Conservation (phyloP, 2,797 vertebrate species). For the Coregonus suidteri region DNA sequence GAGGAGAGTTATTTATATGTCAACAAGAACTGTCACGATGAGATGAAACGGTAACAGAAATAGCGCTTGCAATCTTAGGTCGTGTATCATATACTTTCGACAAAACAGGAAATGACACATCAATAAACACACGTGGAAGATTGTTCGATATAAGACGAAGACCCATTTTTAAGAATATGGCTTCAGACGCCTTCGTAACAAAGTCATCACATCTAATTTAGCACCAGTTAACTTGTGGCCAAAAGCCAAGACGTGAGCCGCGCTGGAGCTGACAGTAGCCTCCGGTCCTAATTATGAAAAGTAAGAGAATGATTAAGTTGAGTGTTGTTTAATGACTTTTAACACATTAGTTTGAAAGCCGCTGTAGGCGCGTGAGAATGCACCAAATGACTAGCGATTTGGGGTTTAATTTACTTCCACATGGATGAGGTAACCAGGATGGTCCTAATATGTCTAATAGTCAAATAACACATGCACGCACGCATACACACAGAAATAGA, state of each 20-base stretch:
- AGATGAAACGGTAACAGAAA: neutral
- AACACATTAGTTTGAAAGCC: conserved; percentile 49
- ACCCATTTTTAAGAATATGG: conserved; percentile 23
- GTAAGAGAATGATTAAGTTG: conserved; percentile 57
- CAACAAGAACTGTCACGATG: neutral
- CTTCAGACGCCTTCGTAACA: conserved; percentile 47
- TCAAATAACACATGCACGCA: conserved; percentile 6
- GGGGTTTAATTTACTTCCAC: conserved; percentile 31
- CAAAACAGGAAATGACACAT: conserved; percentile 1
- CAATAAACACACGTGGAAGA: conserved; percentile 36
- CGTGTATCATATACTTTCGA: neutral
- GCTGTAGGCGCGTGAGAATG: conserved; percentile 31
- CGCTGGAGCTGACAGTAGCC: conserved; percentile 44
- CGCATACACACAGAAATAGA: neutral
- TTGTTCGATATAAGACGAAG: conserved; percentile 35
- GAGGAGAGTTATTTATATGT: no score
- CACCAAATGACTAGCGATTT: conserved; percentile 27
- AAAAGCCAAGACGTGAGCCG: conserved; percentile 47
- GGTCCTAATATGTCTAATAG: conserved; percentile 10
- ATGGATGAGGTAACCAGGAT: conserved; percentile 21
- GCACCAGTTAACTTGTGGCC: conserved; percentile 50
- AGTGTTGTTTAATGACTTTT: conserved; percentile 63
- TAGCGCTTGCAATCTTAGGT: conserved; percentile 1
- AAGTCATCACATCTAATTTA: conserved; percentile 53
- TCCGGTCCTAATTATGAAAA: conserved; percentile 55